Evolutionary conservation across 2,113 vertebrate genomes (phyloP).

Genomic region (Hiodon alosoides): DNA sequence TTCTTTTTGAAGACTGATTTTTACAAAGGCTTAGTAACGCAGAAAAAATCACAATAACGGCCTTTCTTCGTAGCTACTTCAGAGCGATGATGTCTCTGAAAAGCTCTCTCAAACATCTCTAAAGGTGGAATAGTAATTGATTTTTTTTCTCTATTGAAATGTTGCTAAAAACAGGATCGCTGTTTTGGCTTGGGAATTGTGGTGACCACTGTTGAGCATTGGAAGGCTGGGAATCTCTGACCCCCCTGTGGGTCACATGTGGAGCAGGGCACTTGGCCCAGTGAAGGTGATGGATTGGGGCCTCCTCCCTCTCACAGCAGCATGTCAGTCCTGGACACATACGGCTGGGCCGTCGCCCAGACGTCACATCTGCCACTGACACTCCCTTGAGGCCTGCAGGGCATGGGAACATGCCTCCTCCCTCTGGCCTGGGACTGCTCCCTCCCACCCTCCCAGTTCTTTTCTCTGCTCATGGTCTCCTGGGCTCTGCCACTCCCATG

Average conservation of each 20-base stretch:
- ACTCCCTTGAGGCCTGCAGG: conserved; percentile 48
- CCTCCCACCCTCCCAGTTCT: conserved; percentile 4
- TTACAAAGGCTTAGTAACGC: background rate
- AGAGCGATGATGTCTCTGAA: background rate
- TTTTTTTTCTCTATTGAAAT: too few species aligned
- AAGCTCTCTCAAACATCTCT: background rate
- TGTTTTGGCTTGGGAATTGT: background rate
- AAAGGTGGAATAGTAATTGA: too few species aligned
- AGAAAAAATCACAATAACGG: background rate
- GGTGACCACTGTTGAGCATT: background rate
- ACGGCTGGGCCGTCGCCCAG: conserved; percentile 26
- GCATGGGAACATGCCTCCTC: conserved; percentile 52
- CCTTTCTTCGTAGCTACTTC: conserved; percentile 12
- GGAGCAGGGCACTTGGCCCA: conserved; percentile 1
- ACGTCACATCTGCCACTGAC: conserved; percentile 60
- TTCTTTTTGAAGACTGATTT: conserved; percentile 17
- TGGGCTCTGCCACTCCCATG: background rate
- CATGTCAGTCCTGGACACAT: conserved; percentile 7
- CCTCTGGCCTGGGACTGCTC: background rate
- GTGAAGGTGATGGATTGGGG: conserved; percentile 27
- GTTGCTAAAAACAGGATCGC: too few species aligned
- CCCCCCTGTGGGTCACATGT: background rate
- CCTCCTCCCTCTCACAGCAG: conserved; percentile 4
- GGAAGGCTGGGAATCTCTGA: background rate
- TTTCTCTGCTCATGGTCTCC: conserved; percentile 23